Percentiles rank a stretch among this genome's conserved stretches.
Evolutionary conservation across 2,888 invertebrate species (phyloP).

Genomic region (Hirtodrosophila duncani): DNA sequence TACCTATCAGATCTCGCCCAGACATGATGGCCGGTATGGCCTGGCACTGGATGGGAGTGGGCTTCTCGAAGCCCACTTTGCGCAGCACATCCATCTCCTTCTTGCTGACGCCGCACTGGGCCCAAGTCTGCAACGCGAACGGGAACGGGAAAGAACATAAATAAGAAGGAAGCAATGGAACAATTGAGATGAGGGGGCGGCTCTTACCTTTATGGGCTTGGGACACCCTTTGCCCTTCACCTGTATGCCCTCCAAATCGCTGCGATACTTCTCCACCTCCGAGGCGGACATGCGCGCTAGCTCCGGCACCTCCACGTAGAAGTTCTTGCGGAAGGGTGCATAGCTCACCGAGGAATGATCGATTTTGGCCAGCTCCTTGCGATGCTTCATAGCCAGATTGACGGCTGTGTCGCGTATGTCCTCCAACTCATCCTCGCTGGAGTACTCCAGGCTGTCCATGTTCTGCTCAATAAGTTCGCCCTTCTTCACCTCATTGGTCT

Average conservation of each 20-base stretch:
- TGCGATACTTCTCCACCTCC: conserved; percentile 90
- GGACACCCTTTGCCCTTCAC: conserved; percentile 98
- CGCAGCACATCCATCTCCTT: conserved; percentile 95
- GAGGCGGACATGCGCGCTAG: conserved; percentile 93
- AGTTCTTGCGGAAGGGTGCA: conserved; percentile 93
- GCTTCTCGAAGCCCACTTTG: conserved; percentile 94
- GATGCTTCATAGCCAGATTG: conserved; percentile 92
- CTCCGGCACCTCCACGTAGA: conserved; percentile 98
- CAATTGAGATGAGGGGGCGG: neutral
- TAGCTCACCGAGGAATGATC: conserved; percentile 93
- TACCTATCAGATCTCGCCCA: conserved; percentile 97
- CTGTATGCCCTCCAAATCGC: conserved; percentile 95
- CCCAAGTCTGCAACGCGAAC: conserved; percentile 85
- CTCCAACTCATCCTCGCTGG: conserved; percentile 97
- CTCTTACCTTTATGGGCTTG: conserved; percentile 87
- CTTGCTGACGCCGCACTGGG: conserved; percentile 98
- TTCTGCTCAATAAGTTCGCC: conserved; percentile 99
- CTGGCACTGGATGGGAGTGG: conserved; percentile 99
- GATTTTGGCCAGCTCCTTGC: conserved; percentile 95
- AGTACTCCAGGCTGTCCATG: conserved; percentile 98
- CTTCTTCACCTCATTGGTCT: conserved; percentile 85
- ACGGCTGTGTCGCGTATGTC: conserved; percentile 94
- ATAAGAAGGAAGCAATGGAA: neutral
- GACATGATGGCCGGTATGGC: conserved; percentile 98
- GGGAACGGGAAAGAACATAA: neutral